phyloP scores from a whole-genome alignment of 2,113 vertebrate species.

The Melospiza georgiana region DNA sequence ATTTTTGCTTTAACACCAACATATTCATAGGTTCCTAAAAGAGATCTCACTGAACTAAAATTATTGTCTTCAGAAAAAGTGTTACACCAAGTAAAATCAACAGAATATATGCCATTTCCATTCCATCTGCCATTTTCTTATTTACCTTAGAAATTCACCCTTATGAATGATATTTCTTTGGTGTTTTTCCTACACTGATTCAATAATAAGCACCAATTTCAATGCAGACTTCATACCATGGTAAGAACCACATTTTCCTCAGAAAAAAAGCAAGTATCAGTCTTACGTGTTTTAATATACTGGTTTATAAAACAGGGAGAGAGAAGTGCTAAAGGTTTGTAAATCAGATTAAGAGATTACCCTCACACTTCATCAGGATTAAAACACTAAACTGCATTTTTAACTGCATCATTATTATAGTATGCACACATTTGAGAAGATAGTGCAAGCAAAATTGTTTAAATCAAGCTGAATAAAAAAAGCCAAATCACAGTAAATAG shows the following conservation, averaged over 20 bases:
- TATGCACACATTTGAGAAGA: neutral
- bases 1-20: neutral
- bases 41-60: neutral
- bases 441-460: neutral
- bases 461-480: neutral
- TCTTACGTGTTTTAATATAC: accelerated
- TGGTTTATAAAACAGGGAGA: neutral
- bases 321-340: neutral
- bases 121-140: neutral
- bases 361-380: neutral
- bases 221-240: neutral
- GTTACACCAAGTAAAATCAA: neutral
- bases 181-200: neutral
- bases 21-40: neutral
- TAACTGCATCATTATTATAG: neutral
- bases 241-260: neutral
- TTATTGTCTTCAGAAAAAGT: neutral
- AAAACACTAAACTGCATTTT: neutral
- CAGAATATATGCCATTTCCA: neutral
- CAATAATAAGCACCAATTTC: neutral
- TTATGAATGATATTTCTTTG: neutral
- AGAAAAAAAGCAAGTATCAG: neutral
- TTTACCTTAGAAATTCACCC: neutral
- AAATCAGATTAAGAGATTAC: neutral
- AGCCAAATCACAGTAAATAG: neutral